These are phyloP conservation scores for Riparia riparia DNA, from an alignment of 2,113 vertebrate species.

Conservation along the genomic window DNA sequence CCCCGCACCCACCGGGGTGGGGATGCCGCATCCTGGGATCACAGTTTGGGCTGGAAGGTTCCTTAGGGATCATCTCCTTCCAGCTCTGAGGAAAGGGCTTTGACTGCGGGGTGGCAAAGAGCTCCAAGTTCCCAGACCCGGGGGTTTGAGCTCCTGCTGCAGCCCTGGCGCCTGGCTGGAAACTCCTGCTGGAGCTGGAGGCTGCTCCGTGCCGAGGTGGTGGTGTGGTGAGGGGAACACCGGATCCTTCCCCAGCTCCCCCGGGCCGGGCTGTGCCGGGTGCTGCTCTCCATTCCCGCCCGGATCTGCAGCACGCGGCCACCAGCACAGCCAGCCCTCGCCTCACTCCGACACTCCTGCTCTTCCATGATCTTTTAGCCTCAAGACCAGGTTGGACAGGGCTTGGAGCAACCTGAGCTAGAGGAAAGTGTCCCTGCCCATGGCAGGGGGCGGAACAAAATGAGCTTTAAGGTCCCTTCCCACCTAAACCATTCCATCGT, in stretches of 20 bases:
- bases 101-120: background rate
- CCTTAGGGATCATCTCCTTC: background rate
- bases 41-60: background rate
- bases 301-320: fast-evolving
- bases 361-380: background rate
- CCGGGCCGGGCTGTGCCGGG: fast-evolving
- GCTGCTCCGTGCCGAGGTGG: fast-evolving
- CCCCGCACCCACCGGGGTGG: fast-evolving
- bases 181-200: fast-evolving
- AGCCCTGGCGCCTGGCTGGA: background rate
- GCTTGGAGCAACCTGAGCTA: background rate
- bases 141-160: background rate
- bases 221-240: fast-evolving
- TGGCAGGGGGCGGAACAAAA: background rate
- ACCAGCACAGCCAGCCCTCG: fast-evolving
- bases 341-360: background rate
- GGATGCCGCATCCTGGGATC: background rate
- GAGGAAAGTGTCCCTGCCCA: background rate
- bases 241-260: fast-evolving
- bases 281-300: background rate
- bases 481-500: background rate
- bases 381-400: background rate
- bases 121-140: background rate
- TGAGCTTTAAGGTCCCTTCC: background rate
- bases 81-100: background rate